Base-by-base conservation (phyloP, 2,888 invertebrate species). In the Ochropleura plecta region DNA sequence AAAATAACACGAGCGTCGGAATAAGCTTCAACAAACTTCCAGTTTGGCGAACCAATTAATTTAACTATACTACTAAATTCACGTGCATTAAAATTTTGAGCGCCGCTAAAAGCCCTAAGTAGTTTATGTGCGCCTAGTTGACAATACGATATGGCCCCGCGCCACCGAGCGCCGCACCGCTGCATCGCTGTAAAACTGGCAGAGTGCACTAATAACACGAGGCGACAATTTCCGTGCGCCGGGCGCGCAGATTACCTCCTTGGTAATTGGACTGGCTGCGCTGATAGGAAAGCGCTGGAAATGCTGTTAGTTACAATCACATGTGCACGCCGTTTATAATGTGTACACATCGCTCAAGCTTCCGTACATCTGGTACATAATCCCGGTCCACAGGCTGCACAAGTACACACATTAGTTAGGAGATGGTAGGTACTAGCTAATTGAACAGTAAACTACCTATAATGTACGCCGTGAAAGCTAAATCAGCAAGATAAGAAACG, bases 181-280 rank as follows among this genome's bases (percentile, higher is more conserved):
- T 72, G 73, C 80, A 60, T 40, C 73, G 74, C 76, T 74, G 79
- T 73, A 80, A 73, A 79, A 68, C 78, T 73, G 78, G 79, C 86
- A 73, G 85, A 86, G 86, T 81, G 88, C 84, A 87, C 85, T 89
- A 88, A 90, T 90, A 87, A 85, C 84, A 81, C 86, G 82, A 79
- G 64, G 85, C 86, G 88, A 89, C 90, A 90, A 91, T 91, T 90
- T 91, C 90, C 90, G 88, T 79, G 78, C 83, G 68, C 84, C 78
- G 81, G 30, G 57, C 59, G 14, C 86, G 81, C 88, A 86, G 81
- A 87, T 90, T 88, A 89, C 90, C 90, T 88, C 79, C 82, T 82
- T 76, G 83, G 86, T 91, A 90, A 92, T 92, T 90, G 90, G 82
- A 82, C 84, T 85, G 84, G 76, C 87, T 83, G 84, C 81, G 83